Evolutionary conservation across 2,113 vertebrate species (phyloP).

Genomic region (Lasiurus borealis): DNA sequence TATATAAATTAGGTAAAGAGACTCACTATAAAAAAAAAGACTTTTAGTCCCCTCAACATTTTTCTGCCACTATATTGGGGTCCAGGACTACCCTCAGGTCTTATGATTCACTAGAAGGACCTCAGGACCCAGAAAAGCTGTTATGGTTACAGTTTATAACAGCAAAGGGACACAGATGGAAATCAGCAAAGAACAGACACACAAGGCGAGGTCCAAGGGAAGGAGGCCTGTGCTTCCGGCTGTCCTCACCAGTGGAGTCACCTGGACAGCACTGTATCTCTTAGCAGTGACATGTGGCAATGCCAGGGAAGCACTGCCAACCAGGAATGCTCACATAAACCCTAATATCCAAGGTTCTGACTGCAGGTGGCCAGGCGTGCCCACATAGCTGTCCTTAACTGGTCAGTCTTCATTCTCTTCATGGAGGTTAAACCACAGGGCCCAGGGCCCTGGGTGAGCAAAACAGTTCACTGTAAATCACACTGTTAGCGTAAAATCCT

Average conservation of each 20-base stretch:
- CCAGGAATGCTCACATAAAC: neutral
- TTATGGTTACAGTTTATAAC: neutral
- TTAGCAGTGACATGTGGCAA: neutral
- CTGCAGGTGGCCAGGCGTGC: neutral
- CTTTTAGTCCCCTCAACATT: neutral
- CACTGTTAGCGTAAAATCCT: neutral
- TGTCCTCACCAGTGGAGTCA: neutral
- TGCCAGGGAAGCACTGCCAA: neutral
- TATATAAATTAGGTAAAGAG: neutral
- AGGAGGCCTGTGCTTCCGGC: neutral
- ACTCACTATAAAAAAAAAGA: constrained; percentile 18
- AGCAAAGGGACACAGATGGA: neutral
- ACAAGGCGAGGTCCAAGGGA: neutral
- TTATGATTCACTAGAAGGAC: neutral
- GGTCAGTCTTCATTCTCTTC: neutral
- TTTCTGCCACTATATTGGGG: neutral
- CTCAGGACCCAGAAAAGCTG: neutral
- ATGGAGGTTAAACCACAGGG: neutral
- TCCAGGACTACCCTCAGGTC: neutral
- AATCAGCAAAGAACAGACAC: neutral
- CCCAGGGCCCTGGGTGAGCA: neutral
- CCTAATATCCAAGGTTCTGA: neutral
- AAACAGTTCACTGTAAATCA: neutral
- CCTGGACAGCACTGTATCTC: neutral
- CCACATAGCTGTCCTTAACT: neutral